Conservation (phyloP, 2,113 vertebrate species). For the Tricholaema leucomelas region DNA sequence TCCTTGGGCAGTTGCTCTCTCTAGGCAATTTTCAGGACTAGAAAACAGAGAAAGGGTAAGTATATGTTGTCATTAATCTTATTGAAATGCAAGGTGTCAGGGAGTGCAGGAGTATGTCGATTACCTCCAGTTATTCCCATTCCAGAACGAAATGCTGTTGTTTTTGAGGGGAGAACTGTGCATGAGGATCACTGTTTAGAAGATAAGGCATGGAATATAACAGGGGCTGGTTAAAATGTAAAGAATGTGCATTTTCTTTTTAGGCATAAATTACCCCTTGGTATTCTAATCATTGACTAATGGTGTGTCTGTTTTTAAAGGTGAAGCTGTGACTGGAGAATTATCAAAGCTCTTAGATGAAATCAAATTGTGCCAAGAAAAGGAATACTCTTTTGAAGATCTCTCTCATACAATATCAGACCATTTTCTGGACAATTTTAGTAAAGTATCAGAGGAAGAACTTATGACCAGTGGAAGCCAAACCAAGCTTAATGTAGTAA, state of each 20-base stretch:
- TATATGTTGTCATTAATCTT: neutral
- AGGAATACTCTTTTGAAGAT: slow-evolving; percentile 96
- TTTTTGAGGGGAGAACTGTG: neutral
- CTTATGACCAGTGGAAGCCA: slow-evolving; percentile 84
- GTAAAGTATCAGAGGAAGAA: slow-evolving; percentile 90
- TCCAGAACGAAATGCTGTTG: neutral
- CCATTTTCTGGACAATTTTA: slow-evolving; percentile 93
- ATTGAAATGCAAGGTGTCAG: neutral
- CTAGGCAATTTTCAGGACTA: neutral
- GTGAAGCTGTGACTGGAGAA: slow-evolving; percentile 93
- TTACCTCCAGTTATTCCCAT: neutral
- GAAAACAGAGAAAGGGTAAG: neutral
- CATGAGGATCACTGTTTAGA: neutral
- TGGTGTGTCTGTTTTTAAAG: slow-evolving; percentile 72
- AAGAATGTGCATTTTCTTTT: slow-evolving; percentile 36
- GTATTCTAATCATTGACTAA: slow-evolving; percentile 34
- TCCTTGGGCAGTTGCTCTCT: neutral
- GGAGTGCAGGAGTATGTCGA: neutral
- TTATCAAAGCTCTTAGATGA: slow-evolving; percentile 94
- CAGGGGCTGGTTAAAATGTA: neutral
- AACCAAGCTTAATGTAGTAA: slow-evolving; percentile 79
- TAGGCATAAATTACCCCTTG: neutral
- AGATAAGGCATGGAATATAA: neutral
- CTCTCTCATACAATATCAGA: slow-evolving; percentile 94
- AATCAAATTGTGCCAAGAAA: slow-evolving; percentile 94